Percentiles rank a stretch among this genome's conserved stretches.
These are phyloP conservation scores for Drosophila navojoa DNA, from an alignment of 1,140 invertebrate species.

Conservation along the genomic window DNA sequence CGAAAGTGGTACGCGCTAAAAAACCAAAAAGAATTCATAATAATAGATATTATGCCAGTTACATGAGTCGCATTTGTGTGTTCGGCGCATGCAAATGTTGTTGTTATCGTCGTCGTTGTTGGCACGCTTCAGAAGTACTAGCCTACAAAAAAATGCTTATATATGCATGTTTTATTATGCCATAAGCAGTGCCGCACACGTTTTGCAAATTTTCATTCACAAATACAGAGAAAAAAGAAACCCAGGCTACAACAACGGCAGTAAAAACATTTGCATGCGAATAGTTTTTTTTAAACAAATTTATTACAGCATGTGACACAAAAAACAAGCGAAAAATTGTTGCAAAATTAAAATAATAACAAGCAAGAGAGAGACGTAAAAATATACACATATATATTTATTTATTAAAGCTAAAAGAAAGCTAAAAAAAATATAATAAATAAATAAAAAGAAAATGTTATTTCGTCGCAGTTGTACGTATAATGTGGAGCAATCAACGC, in stretches of 20 bases:
- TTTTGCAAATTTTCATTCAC: slow-evolving; percentile 38
- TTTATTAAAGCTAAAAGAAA: not conserved
- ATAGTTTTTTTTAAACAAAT: slow-evolving; percentile 30
- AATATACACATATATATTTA: not conserved
- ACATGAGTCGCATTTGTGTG: slow-evolving; percentile 16
- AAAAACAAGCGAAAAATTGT: slow-evolving; percentile 30
- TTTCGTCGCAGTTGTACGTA: slow-evolving; percentile 77
- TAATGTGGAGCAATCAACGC: slow-evolving; percentile 81
- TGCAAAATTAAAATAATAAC: slow-evolving; percentile 42
- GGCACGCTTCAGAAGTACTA: slow-evolving; percentile 23
- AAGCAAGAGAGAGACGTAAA: slow-evolving; percentile 6
- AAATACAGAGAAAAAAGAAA: slow-evolving; percentile 13
- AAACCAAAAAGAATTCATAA: slow-evolving; percentile 18
- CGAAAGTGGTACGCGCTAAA: slow-evolving; percentile 48
- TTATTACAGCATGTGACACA: slow-evolving; percentile 30
- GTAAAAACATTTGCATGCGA: slow-evolving; percentile 30
- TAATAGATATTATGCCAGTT: slow-evolving; percentile 15
- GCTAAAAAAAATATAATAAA: not conserved
- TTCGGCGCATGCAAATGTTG: slow-evolving; percentile 28
- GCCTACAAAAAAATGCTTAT: not conserved
- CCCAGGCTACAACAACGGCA: not conserved
- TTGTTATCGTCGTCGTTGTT: not conserved
- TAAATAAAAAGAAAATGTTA: slow-evolving; percentile 44
- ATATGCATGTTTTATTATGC: slow-evolving; percentile 11
- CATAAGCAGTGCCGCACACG: slow-evolving; percentile 16